Evolutionary conservation across 2,113 vertebrate species (phyloP).

Genomic region (Thunnus thynnus): DNA sequence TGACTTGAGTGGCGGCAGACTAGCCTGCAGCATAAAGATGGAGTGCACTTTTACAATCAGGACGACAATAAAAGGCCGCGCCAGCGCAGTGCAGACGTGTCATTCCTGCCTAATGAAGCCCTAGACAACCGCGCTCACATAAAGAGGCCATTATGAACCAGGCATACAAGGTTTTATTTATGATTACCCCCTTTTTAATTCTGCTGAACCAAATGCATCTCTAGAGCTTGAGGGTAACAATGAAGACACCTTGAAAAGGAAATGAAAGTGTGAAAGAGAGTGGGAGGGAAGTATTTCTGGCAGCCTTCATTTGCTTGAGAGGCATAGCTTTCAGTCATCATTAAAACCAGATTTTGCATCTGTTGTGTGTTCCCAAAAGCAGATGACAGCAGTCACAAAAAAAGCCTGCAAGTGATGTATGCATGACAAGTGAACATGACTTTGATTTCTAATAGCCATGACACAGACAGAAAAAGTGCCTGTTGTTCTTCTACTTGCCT

Average conservation of each 20-base stretch:
- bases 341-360: constrained; percentile 33
- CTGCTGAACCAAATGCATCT: constrained; percentile 51
- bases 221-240: constrained; percentile 50
- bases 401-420: not conserved
- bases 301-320: constrained; percentile 35
- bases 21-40: constrained; percentile 66
- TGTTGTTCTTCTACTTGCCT: not conserved
- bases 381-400: not conserved
- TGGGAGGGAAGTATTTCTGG: constrained; percentile 16
- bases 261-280: constrained; percentile 50
- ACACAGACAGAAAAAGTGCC: not conserved
- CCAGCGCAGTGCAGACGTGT: constrained; percentile 60
- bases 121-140: constrained; percentile 43
- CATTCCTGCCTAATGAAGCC: constrained; percentile 77
- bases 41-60: constrained; percentile 76
- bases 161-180: constrained; percentile 65
- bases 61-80: constrained; percentile 65
- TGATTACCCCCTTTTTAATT: constrained; percentile 56
- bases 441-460: not conserved
- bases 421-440: not conserved
- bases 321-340: constrained; percentile 33
- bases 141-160: constrained; percentile 71
- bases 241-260: constrained; percentile 59
- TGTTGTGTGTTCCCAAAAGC: not conserved
- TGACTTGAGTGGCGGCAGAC: constrained; percentile 67